These are phyloP conservation scores for Gila orcuttii DNA, from an alignment of 2,113 vertebrate genomes.

Conservation along the genomic window DNA sequence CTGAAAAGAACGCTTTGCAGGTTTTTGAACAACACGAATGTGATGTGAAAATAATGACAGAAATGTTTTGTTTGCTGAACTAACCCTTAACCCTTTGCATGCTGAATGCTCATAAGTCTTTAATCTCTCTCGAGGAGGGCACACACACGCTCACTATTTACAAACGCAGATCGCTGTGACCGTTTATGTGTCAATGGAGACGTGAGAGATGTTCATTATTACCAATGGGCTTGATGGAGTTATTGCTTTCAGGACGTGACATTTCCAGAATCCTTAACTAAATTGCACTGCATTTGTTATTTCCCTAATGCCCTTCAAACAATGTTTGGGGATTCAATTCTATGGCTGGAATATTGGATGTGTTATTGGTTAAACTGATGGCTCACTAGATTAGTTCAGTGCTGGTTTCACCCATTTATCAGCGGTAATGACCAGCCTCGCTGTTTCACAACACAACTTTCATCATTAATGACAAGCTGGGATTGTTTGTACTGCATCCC, in stretches of 20 bases:
- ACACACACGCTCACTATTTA: background rate
- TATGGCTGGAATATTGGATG: conserved; percentile 53
- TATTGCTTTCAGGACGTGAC: conserved; percentile 37
- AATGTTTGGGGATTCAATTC: conserved; percentile 54
- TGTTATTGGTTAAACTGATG: conserved; percentile 53
- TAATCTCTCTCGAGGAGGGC: background rate
- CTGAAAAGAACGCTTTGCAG: no score
- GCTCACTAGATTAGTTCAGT: conserved; percentile 54
- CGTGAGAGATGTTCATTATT: conserved; percentile 40
- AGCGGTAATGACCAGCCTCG: conserved; percentile 52
- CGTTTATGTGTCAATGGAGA: conserved; percentile 18
- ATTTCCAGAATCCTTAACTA: conserved; percentile 48
- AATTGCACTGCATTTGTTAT: conserved; percentile 50
- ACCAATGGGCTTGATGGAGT: conserved; percentile 23
- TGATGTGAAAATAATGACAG: background rate
- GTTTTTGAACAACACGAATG: background rate
- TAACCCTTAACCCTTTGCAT: conserved; percentile 67
- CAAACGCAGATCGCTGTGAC: background rate
- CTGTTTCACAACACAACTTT: conserved; percentile 50
- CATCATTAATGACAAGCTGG: conserved; percentile 57
- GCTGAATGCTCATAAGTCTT: conserved; percentile 6
- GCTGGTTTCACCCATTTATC: conserved; percentile 56
- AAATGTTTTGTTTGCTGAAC: background rate
- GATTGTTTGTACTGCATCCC: conserved; percentile 53
- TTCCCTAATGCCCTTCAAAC: conserved; percentile 51